A percentile compares a stretch with the other conserved stretches of the same genome.
These are phyloP conservation scores for Montipora efflorescens DNA, from an alignment of 64 coral and sea anemone genomes.

Conservation along the genomic window DNA sequence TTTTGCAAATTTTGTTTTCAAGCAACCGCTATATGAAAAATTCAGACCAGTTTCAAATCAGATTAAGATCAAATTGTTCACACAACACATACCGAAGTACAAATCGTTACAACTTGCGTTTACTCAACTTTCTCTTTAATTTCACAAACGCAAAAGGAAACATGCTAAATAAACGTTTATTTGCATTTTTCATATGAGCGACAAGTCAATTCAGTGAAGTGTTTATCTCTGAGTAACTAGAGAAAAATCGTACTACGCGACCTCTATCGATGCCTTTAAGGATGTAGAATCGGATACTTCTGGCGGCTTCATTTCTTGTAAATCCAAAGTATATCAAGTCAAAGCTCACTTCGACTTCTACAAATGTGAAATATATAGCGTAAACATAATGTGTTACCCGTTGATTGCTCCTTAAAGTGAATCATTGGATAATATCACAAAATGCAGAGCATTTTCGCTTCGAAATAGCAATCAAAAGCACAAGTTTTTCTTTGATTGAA, in stretches of 20 bases:
- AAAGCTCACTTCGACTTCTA: not conserved
- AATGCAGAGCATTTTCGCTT: not conserved
- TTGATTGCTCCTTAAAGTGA: not conserved
- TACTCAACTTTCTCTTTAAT: not conserved
- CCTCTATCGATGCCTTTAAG: no score
- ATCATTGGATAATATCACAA: not conserved
- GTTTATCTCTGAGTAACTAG: not conserved
- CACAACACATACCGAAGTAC: not conserved
- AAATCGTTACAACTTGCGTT: not conserved
- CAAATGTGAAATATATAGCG: not conserved
- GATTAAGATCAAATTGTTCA: not conserved
- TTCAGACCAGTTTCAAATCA: not conserved
- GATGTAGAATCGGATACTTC: no score
- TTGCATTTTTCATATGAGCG: not conserved
- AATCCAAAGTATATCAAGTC: no score
- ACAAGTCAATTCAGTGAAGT: not conserved
- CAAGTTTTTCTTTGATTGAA: not conserved
- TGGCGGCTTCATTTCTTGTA: not conserved
- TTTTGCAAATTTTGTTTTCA: slow-evolving; percentile 15
- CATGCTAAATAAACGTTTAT: not conserved
- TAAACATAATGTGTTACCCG: slow-evolving; percentile 24
- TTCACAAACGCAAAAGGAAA: not conserved
- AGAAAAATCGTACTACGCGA: not conserved
- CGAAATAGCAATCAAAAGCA: not conserved
- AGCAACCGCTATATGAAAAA: not conserved